Conservation (phyloP, 2,113 vertebrate species). For the Microtus ochrogaster region DNA sequence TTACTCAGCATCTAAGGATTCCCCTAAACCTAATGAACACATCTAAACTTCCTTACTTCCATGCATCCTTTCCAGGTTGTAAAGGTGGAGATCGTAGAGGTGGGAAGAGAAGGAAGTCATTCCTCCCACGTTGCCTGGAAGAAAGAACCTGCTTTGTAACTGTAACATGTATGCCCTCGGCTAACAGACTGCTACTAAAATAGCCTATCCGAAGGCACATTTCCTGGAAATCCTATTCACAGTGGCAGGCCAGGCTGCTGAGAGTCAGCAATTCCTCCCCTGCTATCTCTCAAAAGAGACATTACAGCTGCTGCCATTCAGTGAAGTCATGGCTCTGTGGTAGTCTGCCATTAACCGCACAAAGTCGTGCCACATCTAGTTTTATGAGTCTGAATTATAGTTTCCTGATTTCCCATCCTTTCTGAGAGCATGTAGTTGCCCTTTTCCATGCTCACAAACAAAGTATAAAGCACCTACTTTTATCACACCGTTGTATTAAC, state of each 20-base stretch:
- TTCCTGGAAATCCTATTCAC: neutral
- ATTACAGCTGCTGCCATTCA: neutral
- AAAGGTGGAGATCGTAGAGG: neutral
- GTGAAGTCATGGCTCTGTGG: neutral
- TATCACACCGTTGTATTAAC: neutral
- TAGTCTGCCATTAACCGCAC: neutral
- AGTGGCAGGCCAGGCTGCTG: neutral
- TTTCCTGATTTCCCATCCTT: neutral
- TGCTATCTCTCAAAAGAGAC: neutral
- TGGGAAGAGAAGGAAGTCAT: neutral
- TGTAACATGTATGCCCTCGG: neutral
- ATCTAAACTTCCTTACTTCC: neutral
- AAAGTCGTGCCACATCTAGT: neutral
- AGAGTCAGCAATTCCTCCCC: neutral
- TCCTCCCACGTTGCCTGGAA: neutral
- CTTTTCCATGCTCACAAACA: conserved; percentile 14
- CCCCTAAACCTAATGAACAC: neutral
- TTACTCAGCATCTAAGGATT: neutral
- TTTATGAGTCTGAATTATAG: neutral
- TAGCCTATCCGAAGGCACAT: neutral
- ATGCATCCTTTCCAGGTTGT: neutral
- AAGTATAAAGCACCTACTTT: neutral
- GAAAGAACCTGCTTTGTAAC: neutral
- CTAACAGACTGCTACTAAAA: neutral
- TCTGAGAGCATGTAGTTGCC: neutral